A percentile compares a stretch with the other conserved stretches of the same genome.
phyloP scores from a whole-genome alignment of 1,140 invertebrate genomes.

The Nephila pilipes region DNA sequence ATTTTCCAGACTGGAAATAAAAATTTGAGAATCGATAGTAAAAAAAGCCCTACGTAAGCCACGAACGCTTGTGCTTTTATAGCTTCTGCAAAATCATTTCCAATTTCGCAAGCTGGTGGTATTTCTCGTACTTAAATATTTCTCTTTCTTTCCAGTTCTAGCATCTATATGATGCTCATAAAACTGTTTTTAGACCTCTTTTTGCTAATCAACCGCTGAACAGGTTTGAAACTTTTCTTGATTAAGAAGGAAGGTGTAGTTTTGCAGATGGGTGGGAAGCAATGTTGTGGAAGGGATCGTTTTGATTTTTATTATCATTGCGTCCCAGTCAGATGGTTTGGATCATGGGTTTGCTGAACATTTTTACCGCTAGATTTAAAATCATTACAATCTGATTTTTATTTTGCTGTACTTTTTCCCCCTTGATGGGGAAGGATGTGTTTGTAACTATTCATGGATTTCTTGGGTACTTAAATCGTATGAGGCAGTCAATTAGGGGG shows the following conservation, averaged over 20 bases:
- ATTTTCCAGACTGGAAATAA: conserved; percentile 53
- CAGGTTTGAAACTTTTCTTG: conserved; percentile 45
- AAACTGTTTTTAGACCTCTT: conserved; percentile 59
- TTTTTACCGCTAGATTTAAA: neutral
- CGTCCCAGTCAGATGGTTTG: neutral
- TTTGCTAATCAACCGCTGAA: conserved; percentile 57
- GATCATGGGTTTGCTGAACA: neutral
- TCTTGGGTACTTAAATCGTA: neutral
- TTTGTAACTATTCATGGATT: no score
- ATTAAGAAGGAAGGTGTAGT: conserved; percentile 11
- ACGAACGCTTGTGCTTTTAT: conserved; percentile 61
- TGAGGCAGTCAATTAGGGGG: neutral
- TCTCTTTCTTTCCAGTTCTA: neutral
- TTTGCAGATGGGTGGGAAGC: neutral
- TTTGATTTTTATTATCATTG: conserved; percentile 43
- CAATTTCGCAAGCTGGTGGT: conserved; percentile 63
- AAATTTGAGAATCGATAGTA: conserved; percentile 64
- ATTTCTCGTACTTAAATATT: conserved; percentile 66
- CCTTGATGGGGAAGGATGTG: no score
- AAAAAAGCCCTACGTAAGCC: conserved; percentile 36
- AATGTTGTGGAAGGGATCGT: neutral
- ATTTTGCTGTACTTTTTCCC: neutral
- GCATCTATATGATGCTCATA: conserved; percentile 7
- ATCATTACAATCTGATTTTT: neutral
- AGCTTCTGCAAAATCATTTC: conserved; percentile 62